Percentiles rank a stretch among this genome's conserved stretches.
Conservation (phyloP, 2,113 vertebrate species). For the Zapus hudsonius region DNA sequence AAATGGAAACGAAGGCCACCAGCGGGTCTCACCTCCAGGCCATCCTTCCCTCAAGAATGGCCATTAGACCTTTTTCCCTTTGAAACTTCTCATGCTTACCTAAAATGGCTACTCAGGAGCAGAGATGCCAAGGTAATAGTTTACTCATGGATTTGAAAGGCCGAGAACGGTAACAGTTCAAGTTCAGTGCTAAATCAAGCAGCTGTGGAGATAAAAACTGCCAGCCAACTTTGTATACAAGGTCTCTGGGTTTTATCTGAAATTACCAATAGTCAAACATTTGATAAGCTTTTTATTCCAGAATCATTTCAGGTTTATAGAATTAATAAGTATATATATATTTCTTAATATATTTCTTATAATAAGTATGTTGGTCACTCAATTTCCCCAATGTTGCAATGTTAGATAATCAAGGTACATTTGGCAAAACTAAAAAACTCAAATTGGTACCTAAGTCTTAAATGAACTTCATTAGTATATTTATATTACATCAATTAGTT, state of each 20-base stretch:
- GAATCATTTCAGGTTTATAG: conserved; percentile 14
- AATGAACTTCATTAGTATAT: background rate
- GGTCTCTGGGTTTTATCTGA: background rate
- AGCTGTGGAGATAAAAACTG: background rate
- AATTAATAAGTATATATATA: no score
- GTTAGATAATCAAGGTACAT: background rate
- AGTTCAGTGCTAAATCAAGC: conserved; percentile 21
- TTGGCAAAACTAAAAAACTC: conserved; percentile 41
- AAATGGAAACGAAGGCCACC: background rate
- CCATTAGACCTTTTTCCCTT: background rate
- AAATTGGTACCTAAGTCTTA: background rate
- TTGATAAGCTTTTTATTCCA: background rate
- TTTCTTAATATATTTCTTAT: no score
- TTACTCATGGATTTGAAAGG: background rate
- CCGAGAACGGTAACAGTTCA: background rate
- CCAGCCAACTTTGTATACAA: background rate
- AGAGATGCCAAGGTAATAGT: background rate
- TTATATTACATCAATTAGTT: background rate
- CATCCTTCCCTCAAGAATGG: background rate
- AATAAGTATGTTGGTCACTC: no score
- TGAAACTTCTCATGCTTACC: background rate
- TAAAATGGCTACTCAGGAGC: background rate
- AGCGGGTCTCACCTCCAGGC: background rate
- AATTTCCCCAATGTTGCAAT: background rate
- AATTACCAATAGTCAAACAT: background rate